Conservation (phyloP, 2,113 vertebrate genomes). For the Scartelaos histophorus region DNA sequence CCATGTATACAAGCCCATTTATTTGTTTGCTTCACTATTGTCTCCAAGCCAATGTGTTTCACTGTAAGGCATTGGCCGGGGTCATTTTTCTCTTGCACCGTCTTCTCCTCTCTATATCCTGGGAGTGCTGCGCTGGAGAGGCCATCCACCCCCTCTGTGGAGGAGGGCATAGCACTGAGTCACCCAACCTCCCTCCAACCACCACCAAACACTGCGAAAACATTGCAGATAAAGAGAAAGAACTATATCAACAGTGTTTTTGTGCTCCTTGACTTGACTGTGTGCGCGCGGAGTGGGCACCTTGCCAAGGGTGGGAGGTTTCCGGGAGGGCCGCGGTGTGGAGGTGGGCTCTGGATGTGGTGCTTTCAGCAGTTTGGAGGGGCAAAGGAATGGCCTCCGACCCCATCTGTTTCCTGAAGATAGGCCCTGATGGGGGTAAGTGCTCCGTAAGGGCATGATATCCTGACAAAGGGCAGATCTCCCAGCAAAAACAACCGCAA, state of each 20-base stretch:
- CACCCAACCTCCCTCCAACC: slow-evolving; percentile 74
- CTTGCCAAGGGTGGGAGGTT: slow-evolving; percentile 85
- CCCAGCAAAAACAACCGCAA: slow-evolving; percentile 70
- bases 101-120: slow-evolving; percentile 67
- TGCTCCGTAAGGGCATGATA: slow-evolving; percentile 85
- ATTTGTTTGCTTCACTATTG: slow-evolving; percentile 75
- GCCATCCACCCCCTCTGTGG: slow-evolving; percentile 75
- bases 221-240: slow-evolving; percentile 56
- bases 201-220: slow-evolving; percentile 49
- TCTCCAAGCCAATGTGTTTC: slow-evolving; percentile 73
- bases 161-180: slow-evolving; percentile 76
- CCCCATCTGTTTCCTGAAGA: slow-evolving; percentile 99
- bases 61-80: slow-evolving; percentile 74
- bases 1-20: slow-evolving; percentile 66
- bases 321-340: slow-evolving; percentile 86
- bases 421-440: slow-evolving; percentile 89
- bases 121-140: slow-evolving; percentile 66
- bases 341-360: slow-evolving; percentile 90
- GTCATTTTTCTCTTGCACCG: slow-evolving; percentile 74
- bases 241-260: slow-evolving; percentile 62
- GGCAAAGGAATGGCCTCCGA: slow-evolving; percentile 92
- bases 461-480: slow-evolving; percentile 87
- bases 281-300: slow-evolving; percentile 77
- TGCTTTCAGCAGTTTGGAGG: slow-evolving; percentile 93
- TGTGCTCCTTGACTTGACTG: slow-evolving; percentile 70